phyloP scores from a whole-genome alignment of 2,797 vertebrate species.

The Channallabes apus region DNA sequence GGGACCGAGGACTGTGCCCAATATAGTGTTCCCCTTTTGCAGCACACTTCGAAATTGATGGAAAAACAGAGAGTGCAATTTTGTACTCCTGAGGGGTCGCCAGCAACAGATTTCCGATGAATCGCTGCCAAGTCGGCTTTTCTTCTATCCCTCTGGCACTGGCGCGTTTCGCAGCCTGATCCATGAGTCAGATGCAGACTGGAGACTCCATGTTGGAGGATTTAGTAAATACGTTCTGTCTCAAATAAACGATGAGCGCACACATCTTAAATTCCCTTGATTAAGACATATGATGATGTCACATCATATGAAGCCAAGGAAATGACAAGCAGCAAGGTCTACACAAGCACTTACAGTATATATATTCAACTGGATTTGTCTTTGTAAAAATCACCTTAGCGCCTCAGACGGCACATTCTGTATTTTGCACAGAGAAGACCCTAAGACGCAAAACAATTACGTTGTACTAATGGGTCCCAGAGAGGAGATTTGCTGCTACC shows the following conservation, averaged over 20 bases:
- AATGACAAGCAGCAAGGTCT: not conserved
- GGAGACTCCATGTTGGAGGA: slow-evolving; percentile 32
- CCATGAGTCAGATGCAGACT: slow-evolving; percentile 43
- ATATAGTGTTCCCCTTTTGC: slow-evolving; percentile 26
- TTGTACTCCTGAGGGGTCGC: slow-evolving; percentile 42
- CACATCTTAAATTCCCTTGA: not conserved
- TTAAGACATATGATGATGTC: slow-evolving; percentile 14
- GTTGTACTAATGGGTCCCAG: slow-evolving; percentile 55
- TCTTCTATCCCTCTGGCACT: slow-evolving; percentile 5
- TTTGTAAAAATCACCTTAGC: slow-evolving; percentile 45
- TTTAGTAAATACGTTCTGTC: slow-evolving; percentile 23
- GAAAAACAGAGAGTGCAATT: slow-evolving; percentile 20
- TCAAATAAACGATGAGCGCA: slow-evolving; percentile 20
- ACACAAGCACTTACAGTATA: slow-evolving; percentile 20
- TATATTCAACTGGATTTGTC: slow-evolving; percentile 41
- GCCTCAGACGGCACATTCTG: slow-evolving; percentile 45
- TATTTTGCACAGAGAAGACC: slow-evolving; percentile 36
- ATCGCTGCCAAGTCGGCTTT: slow-evolving; percentile 30
- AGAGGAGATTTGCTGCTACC: slow-evolving; percentile 41
- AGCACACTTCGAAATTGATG: slow-evolving; percentile 40
- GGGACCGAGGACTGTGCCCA: not conserved
- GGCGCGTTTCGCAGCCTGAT: slow-evolving; percentile 19
- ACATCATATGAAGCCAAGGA: slow-evolving; percentile 3
- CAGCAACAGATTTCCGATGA: slow-evolving; percentile 35
- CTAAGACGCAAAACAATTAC: slow-evolving; percentile 55